Conservation (phyloP, 2,113 vertebrate genomes). For the Etheostoma spectabile region DNA sequence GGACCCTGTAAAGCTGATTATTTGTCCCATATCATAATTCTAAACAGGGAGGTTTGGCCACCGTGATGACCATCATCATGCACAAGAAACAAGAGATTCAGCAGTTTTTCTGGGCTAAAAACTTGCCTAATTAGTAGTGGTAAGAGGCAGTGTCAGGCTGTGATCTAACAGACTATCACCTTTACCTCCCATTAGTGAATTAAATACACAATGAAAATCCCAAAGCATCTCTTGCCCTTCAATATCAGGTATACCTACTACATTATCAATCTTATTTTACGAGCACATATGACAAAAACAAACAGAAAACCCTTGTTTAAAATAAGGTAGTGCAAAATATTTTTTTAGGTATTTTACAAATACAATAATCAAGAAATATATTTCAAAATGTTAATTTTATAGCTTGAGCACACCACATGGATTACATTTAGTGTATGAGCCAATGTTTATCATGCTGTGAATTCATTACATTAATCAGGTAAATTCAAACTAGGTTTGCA, state of each 20-base stretch:
- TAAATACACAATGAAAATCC: constrained; percentile 72
- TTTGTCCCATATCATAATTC: constrained; percentile 90
- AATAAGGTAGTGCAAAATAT: constrained; percentile 1
- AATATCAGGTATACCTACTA: constrained; percentile 41
- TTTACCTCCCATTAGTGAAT: constrained; percentile 85
- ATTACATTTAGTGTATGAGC: constrained; percentile 8
- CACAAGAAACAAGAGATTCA: constrained; percentile 85
- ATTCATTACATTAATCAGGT: constrained; percentile 12
- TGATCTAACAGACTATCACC: constrained; percentile 78
- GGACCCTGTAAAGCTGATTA: constrained; percentile 85
- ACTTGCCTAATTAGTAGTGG: constrained; percentile 89
- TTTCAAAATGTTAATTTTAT: constrained; percentile 15
- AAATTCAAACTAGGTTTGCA: constrained; percentile 9
- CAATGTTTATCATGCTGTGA: neutral
- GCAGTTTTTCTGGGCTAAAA: constrained; percentile 87
- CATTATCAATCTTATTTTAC: constrained; percentile 32
- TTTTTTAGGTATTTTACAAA: constrained; percentile 11
- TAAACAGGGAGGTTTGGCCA: constrained; percentile 84
- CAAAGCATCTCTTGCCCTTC: constrained; percentile 59
- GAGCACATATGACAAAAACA: constrained; percentile 5
- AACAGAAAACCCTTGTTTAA: neutral
- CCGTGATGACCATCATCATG: constrained; percentile 84
- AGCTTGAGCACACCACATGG: constrained; percentile 17
- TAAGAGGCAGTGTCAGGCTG: constrained; percentile 85
- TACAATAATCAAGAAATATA: constrained; percentile 10